Base-by-base conservation (phyloP, 2,888 invertebrate genomes). In the Horisme vitalbata region DNA sequence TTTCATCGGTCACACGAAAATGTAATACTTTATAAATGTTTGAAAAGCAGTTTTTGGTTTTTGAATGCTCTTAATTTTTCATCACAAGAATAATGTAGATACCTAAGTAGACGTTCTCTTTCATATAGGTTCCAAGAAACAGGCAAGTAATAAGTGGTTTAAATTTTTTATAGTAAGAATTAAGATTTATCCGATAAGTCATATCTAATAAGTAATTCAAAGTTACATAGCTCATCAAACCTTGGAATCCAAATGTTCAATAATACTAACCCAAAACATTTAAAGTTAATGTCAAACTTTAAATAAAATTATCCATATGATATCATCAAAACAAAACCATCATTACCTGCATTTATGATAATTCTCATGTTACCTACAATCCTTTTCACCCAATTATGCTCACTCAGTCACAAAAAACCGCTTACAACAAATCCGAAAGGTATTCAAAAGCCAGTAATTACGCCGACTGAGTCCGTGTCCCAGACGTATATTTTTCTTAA, bases 401-500 rank as follows among this genome's bases (percentile, higher is more conserved):
- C 18, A 5, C 6, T 5, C 39, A 49, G 43, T 32, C 45, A 58
- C 52, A 55, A 55, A 58, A 57, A 56, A 48, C 49, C 46, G 38
- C 49, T 41, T 30, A 53, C 50, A 59, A 41, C 38, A 50, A 53
- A 59, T 55, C 44, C 50, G 35, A 53, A 55, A 57, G n/a, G 63
- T 65, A 64, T 71, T 66, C 55, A 65, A 68, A 70, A 69, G 59
- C 64, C 71, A 68, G 68, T 76, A 75, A 82, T 83, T 74, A 75
- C 61, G 47, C 57, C 59, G 54, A 58, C 57, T 60, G 63, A 65
- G 56, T 55, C 60, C 55, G 50, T 54, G 56, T 66, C 59, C 62
- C 68, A 74, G 75, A 74, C 80, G 71, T 82, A 74, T 88, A 79
- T 74, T 88, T 88, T 83, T 78, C 72, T 74, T 86, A 89, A 89